Percentiles rank a stretch among this genome's conserved stretches.
Conservation (phyloP, 2,888 invertebrate genomes). For the Trachelus troglodyta region DNA sequence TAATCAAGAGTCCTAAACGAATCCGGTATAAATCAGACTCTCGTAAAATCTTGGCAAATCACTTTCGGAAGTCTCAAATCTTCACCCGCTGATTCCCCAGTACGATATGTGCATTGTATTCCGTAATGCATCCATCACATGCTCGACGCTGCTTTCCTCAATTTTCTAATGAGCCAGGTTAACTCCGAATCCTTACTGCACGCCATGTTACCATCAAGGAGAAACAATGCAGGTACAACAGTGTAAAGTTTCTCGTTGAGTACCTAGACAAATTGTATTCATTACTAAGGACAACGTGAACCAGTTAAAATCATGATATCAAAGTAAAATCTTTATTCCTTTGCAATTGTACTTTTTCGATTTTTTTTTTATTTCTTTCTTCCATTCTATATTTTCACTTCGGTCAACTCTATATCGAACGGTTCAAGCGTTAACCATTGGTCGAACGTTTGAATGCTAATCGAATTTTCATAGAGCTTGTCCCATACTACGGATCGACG, state of each 20-base stretch:
- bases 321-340: neutral
- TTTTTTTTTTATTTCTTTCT: neutral
- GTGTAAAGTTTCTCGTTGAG: neutral
- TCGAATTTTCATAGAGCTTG: neutral
- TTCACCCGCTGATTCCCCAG: neutral
- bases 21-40: neutral
- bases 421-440: neutral
- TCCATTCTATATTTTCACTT: neutral
- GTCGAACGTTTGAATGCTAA: neutral
- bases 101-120: neutral
- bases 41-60: neutral
- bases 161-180: conserved; percentile 33
- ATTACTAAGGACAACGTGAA: neutral
- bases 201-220: conserved; percentile 2
- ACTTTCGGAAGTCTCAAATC: neutral
- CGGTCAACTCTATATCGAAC: neutral
- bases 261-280: neutral
- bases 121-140: conserved; percentile 17
- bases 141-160: conserved; percentile 15
- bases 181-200: conserved; percentile 25
- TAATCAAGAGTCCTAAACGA: neutral
- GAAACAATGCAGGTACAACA: neutral
- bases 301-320: neutral
- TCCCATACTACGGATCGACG: conserved; percentile 5
- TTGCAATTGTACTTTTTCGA: neutral